Conservation (phyloP, 2,113 vertebrate genomes). For the Toxotes jaculatrix region DNA sequence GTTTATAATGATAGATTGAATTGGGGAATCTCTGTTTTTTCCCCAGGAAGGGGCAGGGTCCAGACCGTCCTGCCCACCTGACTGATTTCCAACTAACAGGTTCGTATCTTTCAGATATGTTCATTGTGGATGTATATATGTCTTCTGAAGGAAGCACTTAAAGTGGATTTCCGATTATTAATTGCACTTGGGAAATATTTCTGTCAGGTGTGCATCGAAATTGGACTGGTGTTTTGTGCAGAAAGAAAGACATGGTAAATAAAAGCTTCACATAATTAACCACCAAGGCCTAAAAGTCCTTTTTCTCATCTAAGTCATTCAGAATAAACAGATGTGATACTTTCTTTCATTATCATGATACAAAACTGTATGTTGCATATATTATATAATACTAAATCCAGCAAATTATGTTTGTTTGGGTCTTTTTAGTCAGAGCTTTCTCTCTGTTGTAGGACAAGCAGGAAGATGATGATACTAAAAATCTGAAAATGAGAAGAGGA, state of each 20-base stretch:
- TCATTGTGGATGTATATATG: background rate
- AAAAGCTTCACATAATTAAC: background rate
- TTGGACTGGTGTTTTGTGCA: background rate
- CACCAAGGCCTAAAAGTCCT: background rate
- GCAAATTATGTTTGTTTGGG: background rate
- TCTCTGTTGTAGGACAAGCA: background rate
- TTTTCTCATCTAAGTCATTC: background rate
- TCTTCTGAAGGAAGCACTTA: background rate
- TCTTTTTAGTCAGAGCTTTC: background rate
- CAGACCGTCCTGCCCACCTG: too few relatives aligned
- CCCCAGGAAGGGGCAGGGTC: too few relatives aligned
- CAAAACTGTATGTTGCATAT: background rate
- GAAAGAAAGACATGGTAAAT: background rate
- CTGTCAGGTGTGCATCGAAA: background rate
- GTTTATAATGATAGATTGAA: too few relatives aligned
- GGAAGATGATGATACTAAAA: constrained; percentile 3
- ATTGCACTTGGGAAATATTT: background rate
- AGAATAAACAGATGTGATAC: background rate
- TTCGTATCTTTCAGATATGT: background rate
- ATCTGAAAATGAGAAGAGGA: constrained; percentile 25
- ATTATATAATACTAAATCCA: background rate
- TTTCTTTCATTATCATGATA: background rate
- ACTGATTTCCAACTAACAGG: background rate
- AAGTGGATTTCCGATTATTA: background rate
- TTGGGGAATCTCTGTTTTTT: too few relatives aligned